phyloP scores from a whole-genome alignment of 1,140 invertebrate genomes.

The Drosophila mayri region DNA sequence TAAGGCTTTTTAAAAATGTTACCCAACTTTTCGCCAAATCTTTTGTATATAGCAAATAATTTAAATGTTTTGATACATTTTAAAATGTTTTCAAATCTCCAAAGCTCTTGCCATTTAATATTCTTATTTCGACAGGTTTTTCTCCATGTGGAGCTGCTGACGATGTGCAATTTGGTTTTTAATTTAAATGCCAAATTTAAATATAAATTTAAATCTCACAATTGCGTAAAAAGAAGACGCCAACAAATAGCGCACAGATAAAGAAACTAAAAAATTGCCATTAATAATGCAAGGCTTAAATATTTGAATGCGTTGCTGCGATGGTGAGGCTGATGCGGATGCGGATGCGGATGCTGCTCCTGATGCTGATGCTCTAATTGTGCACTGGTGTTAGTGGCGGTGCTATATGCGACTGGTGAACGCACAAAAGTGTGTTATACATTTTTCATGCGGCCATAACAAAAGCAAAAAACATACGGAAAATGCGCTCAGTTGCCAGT shows the following conservation, averaged over 20 bases:
- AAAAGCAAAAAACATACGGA: conserved; percentile 61
- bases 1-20: too few species aligned
- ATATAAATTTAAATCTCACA: conserved; percentile 71
- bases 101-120: background rate
- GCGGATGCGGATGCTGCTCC: conserved; percentile 12
- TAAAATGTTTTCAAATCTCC: background rate
- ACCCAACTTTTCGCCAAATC: too few species aligned
- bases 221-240: conserved; percentile 21
- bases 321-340: conserved; percentile 48
- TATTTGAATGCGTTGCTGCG: conserved; percentile 58
- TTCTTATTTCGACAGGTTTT: background rate
- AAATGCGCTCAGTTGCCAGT: conserved; percentile 60
- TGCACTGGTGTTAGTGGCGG: conserved; percentile 31
- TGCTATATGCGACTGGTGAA: conserved; percentile 37
- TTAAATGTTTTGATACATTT: background rate
- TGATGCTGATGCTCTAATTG: conserved; percentile 57
- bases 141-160: conserved; percentile 5
- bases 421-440: conserved; percentile 78
- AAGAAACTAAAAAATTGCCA: conserved; percentile 48
- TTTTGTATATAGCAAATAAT: too few species aligned
- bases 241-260: conserved; percentile 36
- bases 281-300: conserved; percentile 77
- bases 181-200: conserved; percentile 75
- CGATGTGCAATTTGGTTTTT: conserved; percentile 71
- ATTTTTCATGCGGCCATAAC: conserved; percentile 71